Evolutionary conservation across 2,888 invertebrate species (phyloP).

Genomic region (Andrena minutula): DNA sequence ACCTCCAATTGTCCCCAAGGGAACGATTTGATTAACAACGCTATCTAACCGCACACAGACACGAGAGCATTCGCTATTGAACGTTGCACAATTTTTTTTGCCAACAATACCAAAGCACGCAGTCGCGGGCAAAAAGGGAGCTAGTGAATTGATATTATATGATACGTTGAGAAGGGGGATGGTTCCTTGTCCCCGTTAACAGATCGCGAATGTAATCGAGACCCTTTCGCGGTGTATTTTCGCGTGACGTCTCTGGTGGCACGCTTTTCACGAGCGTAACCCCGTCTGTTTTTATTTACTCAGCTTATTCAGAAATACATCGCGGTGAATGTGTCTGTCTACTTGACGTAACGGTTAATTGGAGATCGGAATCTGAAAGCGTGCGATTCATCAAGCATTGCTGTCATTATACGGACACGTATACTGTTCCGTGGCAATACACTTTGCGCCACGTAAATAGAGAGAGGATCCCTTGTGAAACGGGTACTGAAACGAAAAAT

Average conservation of each 20-base stretch:
- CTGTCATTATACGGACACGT: conserved; percentile 34
- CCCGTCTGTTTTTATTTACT: conserved; percentile 1
- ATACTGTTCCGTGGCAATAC: background rate
- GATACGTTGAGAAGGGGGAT: background rate
- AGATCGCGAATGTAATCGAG: conserved; percentile 16
- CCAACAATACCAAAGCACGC: background rate
- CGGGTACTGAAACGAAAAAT: background rate
- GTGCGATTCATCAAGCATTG: background rate
- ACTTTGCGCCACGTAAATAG: background rate
- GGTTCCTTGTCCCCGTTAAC: background rate
- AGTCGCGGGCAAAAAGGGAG: background rate
- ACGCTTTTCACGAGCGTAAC: background rate
- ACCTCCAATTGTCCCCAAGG: background rate
- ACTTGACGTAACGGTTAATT: conserved; percentile 83
- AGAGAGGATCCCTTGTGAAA: background rate
- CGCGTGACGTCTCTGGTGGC: background rate
- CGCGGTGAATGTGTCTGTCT: conserved; percentile 64
- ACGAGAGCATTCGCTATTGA: background rate
- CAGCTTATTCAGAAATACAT: background rate
- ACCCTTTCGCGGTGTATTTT: background rate
- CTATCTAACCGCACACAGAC: background rate
- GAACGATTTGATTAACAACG: background rate
- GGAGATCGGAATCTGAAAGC: conserved; percentile 80
- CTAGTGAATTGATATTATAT: conserved; percentile 18
- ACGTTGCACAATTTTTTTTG: background rate